phyloP scores from a whole-genome alignment of 2,113 vertebrate species.

The Tetrax tetrax region DNA sequence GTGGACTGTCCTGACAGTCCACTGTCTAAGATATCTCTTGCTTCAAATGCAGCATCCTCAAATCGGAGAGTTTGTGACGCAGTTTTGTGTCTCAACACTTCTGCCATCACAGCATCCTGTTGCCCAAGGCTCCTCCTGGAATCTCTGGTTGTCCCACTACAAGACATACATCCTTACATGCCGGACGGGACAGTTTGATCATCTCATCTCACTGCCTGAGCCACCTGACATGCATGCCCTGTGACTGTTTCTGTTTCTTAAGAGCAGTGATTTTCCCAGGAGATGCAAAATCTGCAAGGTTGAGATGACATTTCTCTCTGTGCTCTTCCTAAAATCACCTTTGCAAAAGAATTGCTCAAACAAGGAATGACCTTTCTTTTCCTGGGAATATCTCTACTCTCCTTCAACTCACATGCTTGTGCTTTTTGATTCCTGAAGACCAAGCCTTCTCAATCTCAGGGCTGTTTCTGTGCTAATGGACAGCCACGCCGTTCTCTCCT shows the following conservation, averaged over 20 bases:
- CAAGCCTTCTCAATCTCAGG: not conserved
- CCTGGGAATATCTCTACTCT: not conserved
- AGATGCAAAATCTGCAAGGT: not conserved
- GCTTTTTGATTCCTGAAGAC: not conserved
- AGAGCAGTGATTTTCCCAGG: not conserved
- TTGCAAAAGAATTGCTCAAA: not conserved
- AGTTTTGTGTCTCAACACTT: not conserved
- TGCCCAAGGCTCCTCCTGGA: not conserved
- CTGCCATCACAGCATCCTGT: accelerated
- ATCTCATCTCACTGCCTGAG: not conserved
- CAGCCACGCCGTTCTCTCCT: not conserved
- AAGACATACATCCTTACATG: not conserved
- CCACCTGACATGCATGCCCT: accelerated
- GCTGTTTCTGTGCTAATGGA: not conserved
- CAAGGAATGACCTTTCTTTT: not conserved
- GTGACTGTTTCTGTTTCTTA: not conserved
- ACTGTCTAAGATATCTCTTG: not conserved
- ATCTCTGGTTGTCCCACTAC: not conserved
- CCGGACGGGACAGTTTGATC: not conserved
- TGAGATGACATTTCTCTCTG: not conserved
- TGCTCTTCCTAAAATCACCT: not conserved
- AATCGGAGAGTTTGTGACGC: accelerated
- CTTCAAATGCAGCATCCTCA: not conserved
- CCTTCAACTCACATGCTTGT: accelerated
- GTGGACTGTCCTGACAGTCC: not conserved